These are phyloP conservation scores for Ellobius talpinus DNA, from an alignment of 2,113 vertebrate genomes.

Conservation along the genomic window DNA sequence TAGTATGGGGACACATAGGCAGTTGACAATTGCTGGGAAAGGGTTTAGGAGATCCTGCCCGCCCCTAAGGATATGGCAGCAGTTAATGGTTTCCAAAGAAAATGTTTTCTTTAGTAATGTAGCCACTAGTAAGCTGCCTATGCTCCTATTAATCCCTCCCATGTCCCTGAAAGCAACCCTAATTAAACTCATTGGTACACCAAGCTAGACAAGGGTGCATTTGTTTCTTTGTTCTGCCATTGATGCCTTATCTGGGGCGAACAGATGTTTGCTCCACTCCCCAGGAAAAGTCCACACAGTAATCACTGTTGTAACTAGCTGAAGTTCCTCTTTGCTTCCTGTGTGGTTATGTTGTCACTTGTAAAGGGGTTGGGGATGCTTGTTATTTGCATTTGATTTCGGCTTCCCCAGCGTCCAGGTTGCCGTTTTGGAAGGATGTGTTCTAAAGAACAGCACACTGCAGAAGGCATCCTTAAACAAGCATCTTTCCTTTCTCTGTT, in stretches of 20 bases:
- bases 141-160: background rate
- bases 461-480: background rate
- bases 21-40: background rate
- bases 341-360: background rate
- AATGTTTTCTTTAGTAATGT: background rate
- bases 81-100: background rate
- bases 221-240: background rate
- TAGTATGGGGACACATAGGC: background rate
- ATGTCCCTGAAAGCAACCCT: background rate
- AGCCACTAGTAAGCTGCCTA: background rate
- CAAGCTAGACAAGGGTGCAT: background rate
- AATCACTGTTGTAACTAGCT: background rate
- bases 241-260: background rate
- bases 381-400: background rate
- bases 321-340: background rate
- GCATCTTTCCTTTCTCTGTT: background rate
- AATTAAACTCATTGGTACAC: background rate
- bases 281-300: background rate
- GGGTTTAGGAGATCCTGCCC: background rate
- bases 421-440: background rate
- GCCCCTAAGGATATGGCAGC: too few species aligned
- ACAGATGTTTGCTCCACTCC: background rate
- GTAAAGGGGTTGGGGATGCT: background rate
- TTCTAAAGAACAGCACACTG: background rate
- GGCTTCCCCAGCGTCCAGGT: background rate